Base-by-base conservation (phyloP, 53 echinoderm and acorn worm species). In the Crossaster papposus region DNA sequence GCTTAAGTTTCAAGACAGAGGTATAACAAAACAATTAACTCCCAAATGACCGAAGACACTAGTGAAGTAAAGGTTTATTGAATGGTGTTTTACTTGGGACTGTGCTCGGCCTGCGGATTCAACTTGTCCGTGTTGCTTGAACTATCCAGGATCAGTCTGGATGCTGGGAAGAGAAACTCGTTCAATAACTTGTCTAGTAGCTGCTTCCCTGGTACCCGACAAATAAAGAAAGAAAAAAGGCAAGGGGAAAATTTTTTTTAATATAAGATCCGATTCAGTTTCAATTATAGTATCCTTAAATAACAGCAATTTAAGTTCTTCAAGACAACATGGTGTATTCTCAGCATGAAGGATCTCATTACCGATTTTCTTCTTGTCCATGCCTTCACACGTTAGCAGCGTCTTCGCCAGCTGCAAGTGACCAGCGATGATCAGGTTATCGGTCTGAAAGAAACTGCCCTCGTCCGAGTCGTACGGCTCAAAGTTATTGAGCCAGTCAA, bases 401-500 rank as follows among this genome's bases (percentile, higher is more conserved):
- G 92, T 96, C 89, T 94, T 93, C 80, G 94, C 93, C 22, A 99
- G 91, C 77, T 92, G 88, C 5, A 99, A 92, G 64, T 99, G 99
- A n/a, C 99, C 99, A 4, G 99, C 96, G 87, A 99, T 87, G 58
- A 99, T 80, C 31, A 82, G 87, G 91, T 99, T 94, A 58, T 99
- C 99, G 1, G 94, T 92, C 72, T 90, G 90, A 10, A 83, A 79
- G n/a, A 93, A 91, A 72, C 89, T 86, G 28, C 89, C 80, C 62
- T 96, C 94, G 77, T 96, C 93, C 0, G 92, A 82, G 79, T 95
- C 97, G 17, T 93, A 91, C 18, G 99, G 94, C 83, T 99, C 99
- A 96, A 99, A 99, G 92, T 94, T 99, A 73, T 94, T 93, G 30
- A 99, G 91, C 99, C 99, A 99, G 82, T 96, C 99, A 1, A 96